These are phyloP conservation scores for Todiramphus saurophagus DNA, from an alignment of 2,113 vertebrate species.

Conservation along the genomic window DNA sequence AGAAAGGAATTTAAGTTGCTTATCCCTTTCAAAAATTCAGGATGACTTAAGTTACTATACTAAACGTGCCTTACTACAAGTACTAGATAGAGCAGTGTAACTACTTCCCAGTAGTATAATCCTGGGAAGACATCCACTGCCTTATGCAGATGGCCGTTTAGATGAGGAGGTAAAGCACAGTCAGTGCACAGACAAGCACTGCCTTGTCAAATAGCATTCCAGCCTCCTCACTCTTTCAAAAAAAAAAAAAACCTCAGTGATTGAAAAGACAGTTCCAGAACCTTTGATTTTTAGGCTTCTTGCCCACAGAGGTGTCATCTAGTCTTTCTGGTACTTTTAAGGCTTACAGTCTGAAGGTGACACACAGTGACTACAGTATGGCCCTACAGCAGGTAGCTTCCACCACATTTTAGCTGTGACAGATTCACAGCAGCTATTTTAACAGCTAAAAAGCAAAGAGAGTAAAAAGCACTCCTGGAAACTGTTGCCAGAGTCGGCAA, in stretches of 20 bases:
- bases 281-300: neutral
- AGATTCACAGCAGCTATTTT: neutral
- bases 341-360: neutral
- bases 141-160: neutral
- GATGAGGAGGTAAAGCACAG: neutral
- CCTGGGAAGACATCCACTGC: neutral
- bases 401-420: neutral
- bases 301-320: neutral
- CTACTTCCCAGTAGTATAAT: neutral
- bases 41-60: neutral
- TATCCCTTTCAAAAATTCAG: neutral
- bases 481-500: neutral
- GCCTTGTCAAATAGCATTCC: neutral
- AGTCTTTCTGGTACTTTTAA: neutral
- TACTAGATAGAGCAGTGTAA: neutral
- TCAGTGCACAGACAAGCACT: neutral
- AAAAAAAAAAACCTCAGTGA: neutral
- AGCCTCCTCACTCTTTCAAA: neutral
- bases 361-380: neutral
- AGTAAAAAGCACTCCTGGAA: slow-evolving; percentile 3
- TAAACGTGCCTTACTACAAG: neutral
- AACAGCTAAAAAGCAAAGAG: neutral
- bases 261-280: neutral
- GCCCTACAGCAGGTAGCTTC: neutral
- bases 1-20: neutral